phyloP scores from a whole-genome alignment of 53 echinoderm and acorn worm genomes.

The Paracentrotus lividus region DNA sequence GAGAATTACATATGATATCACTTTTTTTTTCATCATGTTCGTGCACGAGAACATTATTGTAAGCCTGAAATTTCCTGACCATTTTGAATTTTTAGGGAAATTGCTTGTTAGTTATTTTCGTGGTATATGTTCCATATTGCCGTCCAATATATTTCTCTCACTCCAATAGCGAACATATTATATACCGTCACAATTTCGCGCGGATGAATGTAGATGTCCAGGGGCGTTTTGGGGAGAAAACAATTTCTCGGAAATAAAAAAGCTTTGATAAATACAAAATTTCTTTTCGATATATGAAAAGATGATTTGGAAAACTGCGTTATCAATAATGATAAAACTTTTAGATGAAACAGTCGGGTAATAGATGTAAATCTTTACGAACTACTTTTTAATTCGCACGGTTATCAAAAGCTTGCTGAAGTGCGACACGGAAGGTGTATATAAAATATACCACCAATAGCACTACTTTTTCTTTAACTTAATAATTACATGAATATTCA shows the following conservation, averaged over 20 bases:
- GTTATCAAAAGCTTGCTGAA: background rate
- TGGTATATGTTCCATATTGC: background rate
- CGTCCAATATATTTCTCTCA: conserved; percentile 56
- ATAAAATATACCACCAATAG: conserved; percentile 10
- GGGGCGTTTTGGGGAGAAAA: background rate
- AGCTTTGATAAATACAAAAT: background rate
- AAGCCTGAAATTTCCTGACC: no score
- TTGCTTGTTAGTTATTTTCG: no score
- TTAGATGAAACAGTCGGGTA: background rate
- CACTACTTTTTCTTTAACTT: background rate
- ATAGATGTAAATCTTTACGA: background rate
- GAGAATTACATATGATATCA: no score
- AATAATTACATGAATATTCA: background rate
- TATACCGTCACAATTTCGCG: background rate
- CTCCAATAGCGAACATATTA: background rate
- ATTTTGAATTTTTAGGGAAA: no score
- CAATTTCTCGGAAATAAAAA: background rate
- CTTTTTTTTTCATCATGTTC: no score
- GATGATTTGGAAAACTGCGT: background rate
- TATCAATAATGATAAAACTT: background rate
- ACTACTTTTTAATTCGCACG: background rate
- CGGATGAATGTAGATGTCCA: conserved; percentile 41
- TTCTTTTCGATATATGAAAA: background rate
- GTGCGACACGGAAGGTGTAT: conserved; percentile 29
- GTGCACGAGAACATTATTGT: no score